These are phyloP conservation scores for Gerosis bhagava DNA, from an alignment of 2,888 invertebrate species.

Conservation along the genomic window DNA sequence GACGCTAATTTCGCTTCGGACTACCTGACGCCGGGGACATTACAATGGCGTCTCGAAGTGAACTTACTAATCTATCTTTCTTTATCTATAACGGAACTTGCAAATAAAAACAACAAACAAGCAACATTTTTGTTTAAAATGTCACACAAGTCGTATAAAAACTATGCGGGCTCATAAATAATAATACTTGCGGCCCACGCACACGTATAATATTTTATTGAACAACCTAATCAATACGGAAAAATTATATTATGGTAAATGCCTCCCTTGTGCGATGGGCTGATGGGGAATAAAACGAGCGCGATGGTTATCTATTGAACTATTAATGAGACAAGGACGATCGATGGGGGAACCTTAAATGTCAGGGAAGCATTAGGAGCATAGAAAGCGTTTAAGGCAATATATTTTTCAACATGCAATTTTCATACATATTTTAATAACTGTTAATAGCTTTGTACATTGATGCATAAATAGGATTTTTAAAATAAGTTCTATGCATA, in stretches of 20 bases:
- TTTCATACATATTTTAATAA: neutral
- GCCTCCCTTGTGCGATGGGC: constrained; percentile 6
- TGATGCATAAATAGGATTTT: no score
- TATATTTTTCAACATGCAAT: constrained; percentile 4
- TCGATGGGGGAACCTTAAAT: constrained; percentile 11
- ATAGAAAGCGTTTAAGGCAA: neutral
- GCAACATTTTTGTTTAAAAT: constrained; percentile 11
- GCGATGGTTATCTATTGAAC: constrained; percentile 20
- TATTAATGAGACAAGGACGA: constrained; percentile 19
- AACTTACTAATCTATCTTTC: constrained; percentile 16
- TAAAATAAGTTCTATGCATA: no score
- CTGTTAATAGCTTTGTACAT: no score
- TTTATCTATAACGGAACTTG: constrained; percentile 28
- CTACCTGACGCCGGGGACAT: constrained; percentile 24
- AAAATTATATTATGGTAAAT: constrained; percentile 17
- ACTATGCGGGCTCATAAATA: constrained; percentile 3
- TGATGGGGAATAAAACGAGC: constrained; percentile 20
- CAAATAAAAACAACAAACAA: constrained; percentile 23
- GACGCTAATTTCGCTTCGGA: constrained; percentile 15
- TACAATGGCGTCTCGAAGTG: constrained; percentile 31
- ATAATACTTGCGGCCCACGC: constrained; percentile 3
- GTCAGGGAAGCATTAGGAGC: constrained; percentile 8
- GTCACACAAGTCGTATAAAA: constrained; percentile 10
- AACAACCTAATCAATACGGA: constrained; percentile 17
- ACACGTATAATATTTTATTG: constrained; percentile 8